Conservation (phyloP, 2,113 vertebrate species). For the Elachura formosa region DNA sequence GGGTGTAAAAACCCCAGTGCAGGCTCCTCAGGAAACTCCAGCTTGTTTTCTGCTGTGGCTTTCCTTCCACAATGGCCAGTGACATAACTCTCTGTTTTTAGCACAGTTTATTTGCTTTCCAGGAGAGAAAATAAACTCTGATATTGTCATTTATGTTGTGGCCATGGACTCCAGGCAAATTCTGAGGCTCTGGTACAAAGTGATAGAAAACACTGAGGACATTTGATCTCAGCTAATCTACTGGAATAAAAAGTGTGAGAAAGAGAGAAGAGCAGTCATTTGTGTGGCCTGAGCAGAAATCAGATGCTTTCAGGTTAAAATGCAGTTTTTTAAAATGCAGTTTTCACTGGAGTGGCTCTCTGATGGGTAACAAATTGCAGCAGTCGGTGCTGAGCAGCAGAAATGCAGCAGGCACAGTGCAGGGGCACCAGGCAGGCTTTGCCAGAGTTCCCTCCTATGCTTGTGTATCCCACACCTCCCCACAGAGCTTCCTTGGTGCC, state of each 20-base stretch:
- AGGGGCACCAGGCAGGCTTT: rapidly evolving
- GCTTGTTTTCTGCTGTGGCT: neutral
- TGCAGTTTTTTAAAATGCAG: neutral
- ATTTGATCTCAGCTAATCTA: neutral
- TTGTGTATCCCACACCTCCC: neutral
- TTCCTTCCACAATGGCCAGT: slow-evolving; percentile 18
- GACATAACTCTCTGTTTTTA: slow-evolving; percentile 14
- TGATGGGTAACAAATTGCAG: neutral
- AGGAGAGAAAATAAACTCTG: slow-evolving; percentile 34
- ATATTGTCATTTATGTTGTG: neutral
- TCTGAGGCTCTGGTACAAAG: neutral
- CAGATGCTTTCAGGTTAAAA: neutral
- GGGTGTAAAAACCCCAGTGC: neutral
- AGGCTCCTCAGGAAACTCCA: neutral
- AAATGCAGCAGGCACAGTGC: neutral
- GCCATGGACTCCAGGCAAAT: neutral
- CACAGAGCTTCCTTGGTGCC: neutral
- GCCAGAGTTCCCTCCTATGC: neutral
- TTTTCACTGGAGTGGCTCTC: neutral
- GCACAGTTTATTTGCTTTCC: slow-evolving; percentile 40
- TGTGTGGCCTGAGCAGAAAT: neutral
- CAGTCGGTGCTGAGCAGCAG: neutral
- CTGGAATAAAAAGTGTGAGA: neutral
- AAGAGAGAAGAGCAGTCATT: neutral
- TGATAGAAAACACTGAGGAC: neutral